A percentile compares a stretch with the other conserved stretches of the same genome.
These are phyloP conservation scores for Girardia tigrina DNA, from an alignment of 2,888 invertebrate genomes.

Conservation along the genomic window DNA sequence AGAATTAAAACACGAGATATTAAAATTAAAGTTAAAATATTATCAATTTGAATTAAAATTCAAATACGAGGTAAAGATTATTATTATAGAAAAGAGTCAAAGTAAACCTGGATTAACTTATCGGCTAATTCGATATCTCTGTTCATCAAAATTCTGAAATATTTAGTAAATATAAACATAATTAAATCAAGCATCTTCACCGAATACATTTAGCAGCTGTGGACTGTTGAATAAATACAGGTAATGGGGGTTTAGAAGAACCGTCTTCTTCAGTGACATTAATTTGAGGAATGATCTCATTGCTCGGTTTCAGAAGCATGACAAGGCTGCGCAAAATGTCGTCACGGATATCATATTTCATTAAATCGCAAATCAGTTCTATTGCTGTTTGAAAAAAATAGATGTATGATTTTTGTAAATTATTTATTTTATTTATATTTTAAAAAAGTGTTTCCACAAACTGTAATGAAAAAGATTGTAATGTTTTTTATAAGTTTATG, in stretches of 20 bases:
- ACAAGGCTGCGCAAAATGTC: conserved; percentile 44
- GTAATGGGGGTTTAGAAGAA: conserved; percentile 41
- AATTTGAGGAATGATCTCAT: conserved; percentile 41
- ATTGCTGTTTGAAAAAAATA: conserved; percentile 42
- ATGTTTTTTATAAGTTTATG: no score
- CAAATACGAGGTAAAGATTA: no score
- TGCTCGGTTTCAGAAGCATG: conserved; percentile 42
- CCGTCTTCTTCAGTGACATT: conserved; percentile 16
- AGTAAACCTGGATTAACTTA: neutral
- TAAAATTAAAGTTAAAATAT: no score
- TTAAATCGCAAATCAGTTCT: conserved; percentile 47
- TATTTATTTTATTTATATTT: no score
- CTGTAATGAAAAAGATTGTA: no score
- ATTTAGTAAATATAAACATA: neutral
- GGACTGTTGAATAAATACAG: conserved; percentile 49
- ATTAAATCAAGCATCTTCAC: conserved; percentile 34
- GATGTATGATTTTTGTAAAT: neutral
- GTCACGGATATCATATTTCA: conserved; percentile 44
- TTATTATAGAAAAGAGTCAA: no score
- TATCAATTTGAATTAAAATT: no score
- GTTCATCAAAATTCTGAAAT: neutral
- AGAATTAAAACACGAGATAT: no score
- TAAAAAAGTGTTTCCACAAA: no score
- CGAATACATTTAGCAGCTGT: conserved; percentile 49
- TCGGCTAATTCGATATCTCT: neutral